A percentile compares a stretch with the other conserved stretches of the same genome.
Conservation (phyloP, 1,140 invertebrate species). For the Mercenaria mercenaria region DNA sequence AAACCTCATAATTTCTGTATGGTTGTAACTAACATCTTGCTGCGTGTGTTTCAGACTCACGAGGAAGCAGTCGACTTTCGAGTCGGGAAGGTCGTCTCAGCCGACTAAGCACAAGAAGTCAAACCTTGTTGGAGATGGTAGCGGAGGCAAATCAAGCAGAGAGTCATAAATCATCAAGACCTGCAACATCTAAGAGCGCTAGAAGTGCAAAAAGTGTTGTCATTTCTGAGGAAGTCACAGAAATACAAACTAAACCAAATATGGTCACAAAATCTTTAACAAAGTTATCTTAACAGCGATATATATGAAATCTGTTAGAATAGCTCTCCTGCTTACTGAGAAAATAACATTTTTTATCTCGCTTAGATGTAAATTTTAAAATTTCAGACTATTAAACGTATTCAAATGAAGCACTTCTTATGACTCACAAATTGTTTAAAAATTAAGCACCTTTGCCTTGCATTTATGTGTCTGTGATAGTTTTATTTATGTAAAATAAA, state of each 20-base stretch:
- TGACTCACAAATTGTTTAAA: no score
- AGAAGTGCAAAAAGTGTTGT: conserved; percentile 47
- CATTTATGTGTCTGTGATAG: background rate
- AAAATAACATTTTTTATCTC: no score
- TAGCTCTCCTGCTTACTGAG: no score
- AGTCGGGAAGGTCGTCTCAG: conserved; percentile 43
- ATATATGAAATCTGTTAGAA: background rate
- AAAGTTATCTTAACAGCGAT: background rate
- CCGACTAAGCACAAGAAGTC: conserved; percentile 40
- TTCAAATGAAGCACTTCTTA: no score
- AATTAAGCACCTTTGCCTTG: no score
- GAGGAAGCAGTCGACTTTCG: conserved; percentile 52
- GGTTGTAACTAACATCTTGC: no score
- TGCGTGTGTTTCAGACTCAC: conserved; percentile 51
- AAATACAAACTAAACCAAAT: conserved; percentile 5
- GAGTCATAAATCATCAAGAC: conserved; percentile 44
- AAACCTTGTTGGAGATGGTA: conserved; percentile 10
- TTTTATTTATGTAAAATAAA: background rate
- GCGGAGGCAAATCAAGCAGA: conserved; percentile 30
- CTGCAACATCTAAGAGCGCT: conserved; percentile 42
- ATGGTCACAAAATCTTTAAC: conserved; percentile 3
- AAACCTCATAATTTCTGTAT: no score
- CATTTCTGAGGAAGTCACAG: conserved; percentile 48
- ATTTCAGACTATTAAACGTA: background rate
- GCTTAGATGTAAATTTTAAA: no score